These are phyloP conservation scores for Drosophila limbata DNA, from an alignment of 2,888 invertebrate genomes.

Conservation along the genomic window DNA sequence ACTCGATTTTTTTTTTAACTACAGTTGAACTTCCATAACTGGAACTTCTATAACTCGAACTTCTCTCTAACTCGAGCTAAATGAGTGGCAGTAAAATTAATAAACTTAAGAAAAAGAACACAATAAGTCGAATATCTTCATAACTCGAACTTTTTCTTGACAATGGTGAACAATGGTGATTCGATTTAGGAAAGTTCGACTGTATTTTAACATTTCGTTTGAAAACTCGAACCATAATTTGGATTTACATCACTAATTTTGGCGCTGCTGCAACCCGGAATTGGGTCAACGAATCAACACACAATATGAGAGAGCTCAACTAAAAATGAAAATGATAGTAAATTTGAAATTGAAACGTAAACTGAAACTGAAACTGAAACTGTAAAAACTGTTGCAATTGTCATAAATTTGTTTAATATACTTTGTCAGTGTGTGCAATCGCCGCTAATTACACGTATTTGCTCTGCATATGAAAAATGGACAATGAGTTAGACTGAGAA, in stretches of 20 bases:
- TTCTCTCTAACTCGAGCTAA: too few species aligned
- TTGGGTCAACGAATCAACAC: constrained; percentile 44
- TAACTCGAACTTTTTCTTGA: too few species aligned
- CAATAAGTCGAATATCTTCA: too few species aligned
- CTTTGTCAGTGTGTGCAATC: constrained; percentile 24
- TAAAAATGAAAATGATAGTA: constrained; percentile 2
- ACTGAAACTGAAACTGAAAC: background rate
- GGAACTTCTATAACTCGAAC: too few species aligned
- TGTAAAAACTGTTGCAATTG: constrained; percentile 36
- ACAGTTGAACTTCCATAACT: too few species aligned
- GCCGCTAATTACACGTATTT: constrained; percentile 51
- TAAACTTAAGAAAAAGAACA: too few species aligned
- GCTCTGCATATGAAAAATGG: constrained; percentile 54
- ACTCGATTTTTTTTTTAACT: too few species aligned
- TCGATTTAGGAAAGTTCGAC: too few species aligned
- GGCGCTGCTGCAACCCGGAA: constrained; percentile 32
- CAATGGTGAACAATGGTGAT: too few species aligned
- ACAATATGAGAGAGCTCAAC: constrained; percentile 6
- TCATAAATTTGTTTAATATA: constrained; percentile 37
- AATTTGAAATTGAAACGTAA: background rate
- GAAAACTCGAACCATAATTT: too few species aligned
- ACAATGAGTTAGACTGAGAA: constrained; percentile 17
- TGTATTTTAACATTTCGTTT: too few species aligned
- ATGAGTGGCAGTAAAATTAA: too few species aligned
- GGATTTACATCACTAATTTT: background rate